Conservation (phyloP, 2,113 vertebrate species). For the Aythya baeri region DNA sequence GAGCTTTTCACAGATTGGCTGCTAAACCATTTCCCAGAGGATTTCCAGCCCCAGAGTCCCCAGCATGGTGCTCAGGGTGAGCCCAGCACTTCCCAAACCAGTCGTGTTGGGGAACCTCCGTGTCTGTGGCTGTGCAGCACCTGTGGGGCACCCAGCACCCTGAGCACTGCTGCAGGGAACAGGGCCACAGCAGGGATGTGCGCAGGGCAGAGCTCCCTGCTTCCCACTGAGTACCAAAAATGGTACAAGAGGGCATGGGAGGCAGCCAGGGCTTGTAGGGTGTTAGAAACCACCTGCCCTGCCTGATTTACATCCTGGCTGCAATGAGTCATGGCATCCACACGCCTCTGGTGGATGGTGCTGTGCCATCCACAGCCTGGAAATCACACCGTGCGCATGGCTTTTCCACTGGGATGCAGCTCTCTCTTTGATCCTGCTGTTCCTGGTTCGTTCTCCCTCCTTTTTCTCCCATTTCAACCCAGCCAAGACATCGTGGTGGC, state of each 20-base stretch:
- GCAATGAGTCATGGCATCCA: neutral
- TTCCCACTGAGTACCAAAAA: accelerated
- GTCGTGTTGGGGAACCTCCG: accelerated
- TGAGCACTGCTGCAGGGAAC: neutral
- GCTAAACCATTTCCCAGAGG: neutral
- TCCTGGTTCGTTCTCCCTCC: neutral
- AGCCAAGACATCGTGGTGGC: neutral
- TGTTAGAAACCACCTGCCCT: neutral
- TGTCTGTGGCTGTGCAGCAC: neutral
- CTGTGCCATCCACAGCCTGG: neutral
- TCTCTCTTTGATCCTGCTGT: neutral
- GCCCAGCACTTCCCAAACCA: neutral
- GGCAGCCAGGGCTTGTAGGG: neutral
- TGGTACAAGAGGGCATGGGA: neutral
- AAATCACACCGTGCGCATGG: neutral
- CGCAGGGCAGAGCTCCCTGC: neutral
- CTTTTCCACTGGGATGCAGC: neutral
- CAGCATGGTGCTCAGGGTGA: neutral
- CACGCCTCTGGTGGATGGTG: neutral
- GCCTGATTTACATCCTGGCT: neutral
- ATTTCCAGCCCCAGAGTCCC: neutral
- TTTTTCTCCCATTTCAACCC: neutral
- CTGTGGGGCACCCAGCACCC: neutral
- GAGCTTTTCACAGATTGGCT: neutral
- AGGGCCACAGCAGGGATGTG: accelerated